These are phyloP conservation scores for Epinotia ramella DNA, from an alignment of 2,888 invertebrate genomes.

Conservation along the genomic window DNA sequence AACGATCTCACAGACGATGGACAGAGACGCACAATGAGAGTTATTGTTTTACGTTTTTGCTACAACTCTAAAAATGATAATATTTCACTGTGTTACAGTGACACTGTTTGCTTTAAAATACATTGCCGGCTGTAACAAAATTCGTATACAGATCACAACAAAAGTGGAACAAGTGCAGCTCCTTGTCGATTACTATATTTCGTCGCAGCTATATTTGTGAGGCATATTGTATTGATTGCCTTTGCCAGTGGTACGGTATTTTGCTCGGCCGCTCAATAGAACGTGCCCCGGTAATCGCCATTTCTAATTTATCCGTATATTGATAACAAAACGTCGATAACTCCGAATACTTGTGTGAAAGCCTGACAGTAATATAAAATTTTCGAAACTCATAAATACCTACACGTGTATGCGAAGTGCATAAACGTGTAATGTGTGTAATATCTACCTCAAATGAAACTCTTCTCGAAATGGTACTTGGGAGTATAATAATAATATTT, in stretches of 20 bases:
- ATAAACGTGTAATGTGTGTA: too few species aligned
- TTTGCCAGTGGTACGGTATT: constrained; percentile 44
- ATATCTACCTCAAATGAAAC: too few species aligned
- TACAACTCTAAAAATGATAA: too few species aligned
- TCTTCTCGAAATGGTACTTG: too few species aligned
- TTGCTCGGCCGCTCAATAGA: constrained; percentile 32
- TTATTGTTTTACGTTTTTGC: too few species aligned
- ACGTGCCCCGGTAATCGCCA: constrained; percentile 19
- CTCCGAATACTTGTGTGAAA: neutral
- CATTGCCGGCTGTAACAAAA: neutral
- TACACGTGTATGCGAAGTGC: neutral
- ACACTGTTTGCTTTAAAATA: too few species aligned
- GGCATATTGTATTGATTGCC: constrained; percentile 56
- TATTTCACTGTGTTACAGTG: too few species aligned
- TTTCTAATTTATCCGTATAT: constrained; percentile 27
- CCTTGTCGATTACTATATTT: constrained; percentile 44
- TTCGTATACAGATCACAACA: too few species aligned
- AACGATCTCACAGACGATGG: too few species aligned
- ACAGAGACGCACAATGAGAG: too few species aligned
- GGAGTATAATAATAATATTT: too few species aligned
- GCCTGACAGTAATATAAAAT: neutral
- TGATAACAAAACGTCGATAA: neutral
- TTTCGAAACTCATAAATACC: neutral
- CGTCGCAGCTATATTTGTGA: constrained; percentile 51
- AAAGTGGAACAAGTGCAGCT: constrained; percentile 38